Base-by-base conservation (phyloP, 2,797 vertebrate species). In the Phalloptychus januarius region DNA sequence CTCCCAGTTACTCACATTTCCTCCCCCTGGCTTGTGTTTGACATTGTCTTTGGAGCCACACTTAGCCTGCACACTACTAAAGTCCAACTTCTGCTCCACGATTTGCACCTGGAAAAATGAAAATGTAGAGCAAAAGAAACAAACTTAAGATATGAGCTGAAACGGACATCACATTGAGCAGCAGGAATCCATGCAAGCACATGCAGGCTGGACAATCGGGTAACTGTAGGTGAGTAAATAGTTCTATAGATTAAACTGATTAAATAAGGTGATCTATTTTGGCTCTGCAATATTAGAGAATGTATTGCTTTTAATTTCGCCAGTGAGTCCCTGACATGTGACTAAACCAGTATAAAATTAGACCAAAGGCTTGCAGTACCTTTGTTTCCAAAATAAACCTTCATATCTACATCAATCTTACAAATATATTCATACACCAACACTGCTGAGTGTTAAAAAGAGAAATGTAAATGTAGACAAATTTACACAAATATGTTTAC, bases 41-140 rank as follows among this genome's bases (percentile, higher is more conserved):
- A 98, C 91, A 95, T 97, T 98, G 94, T 94, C 96, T 95, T 97
- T 98, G 95, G 97, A 98, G 93, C 97, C 97, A 93, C 97, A 97
- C 95, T 76, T 97, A 90, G 97, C 95, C 95, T 97, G 96, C 87
- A 97, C 96, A 95, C 86, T 95, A 96, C 95, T 96, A 92, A 96
- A 94, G 93, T 97, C 96, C 93, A 97, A 83, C 96, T 97, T 97
- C 96, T 96, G 96, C 93, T 97, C 96, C 95, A 97, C 82, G 91
- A 99, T 96, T 96, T 98, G 96, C 84, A 85, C 96, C 97, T 96
- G 90, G 92, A 86, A 96, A 94, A 85, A 82, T 76, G 83, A 81
- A 91, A 87, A 90, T 61, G 38, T 12, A 25, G 72, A 83, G 72
- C 23, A 77, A 13, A 79, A 73, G 83, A 4, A 71, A 63, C 1